Base-by-base conservation (phyloP, 2,113 vertebrate species). In the Uria lomvia region DNA sequence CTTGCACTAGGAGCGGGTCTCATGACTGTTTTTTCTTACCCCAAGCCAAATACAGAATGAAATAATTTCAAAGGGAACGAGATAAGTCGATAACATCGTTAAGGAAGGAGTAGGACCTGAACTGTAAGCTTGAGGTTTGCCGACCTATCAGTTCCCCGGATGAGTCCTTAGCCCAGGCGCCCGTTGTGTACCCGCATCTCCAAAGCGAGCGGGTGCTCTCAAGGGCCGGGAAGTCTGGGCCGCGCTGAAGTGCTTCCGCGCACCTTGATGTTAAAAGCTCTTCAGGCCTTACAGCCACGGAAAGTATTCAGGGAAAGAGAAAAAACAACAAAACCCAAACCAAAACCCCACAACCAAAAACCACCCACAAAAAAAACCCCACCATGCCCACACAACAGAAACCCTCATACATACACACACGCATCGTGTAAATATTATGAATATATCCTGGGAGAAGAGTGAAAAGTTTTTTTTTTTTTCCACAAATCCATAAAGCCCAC, bases 101-200 rank as follows among this genome's bases (percentile, higher is more conserved):
- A 70, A 62, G 17, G 43, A 88, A 86, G 81, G 73, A 84, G 66
- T 11, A 68, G 67, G 58, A 90, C 88, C 24, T 76, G 78, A 90
- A 55, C 12, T n/a, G 62, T 75, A 76, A 88, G 66, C 1, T 1
- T 58, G 66, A 75, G 17, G 16, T 58, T 82, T 95, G 88, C 76
- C 92, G 88, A 77, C 40, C 36, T 67, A 26, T 24, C 26, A 52
- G 0, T 71, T 78, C 65, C 52, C 43, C 29, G 32, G 12, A 13
- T 59, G 56, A 59, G 38, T 91, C 40, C 68, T 81, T 84, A 74
- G 30, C 72, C 63, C 43, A 47, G n/a, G 21, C 59, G 58, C 7
- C 15, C 13, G 9, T 7, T 23, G 8, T 0, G 0, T 23, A 66
- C 66, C 47, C 49, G 3, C 10, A 27, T 53, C 29, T 81, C 55